Base-by-base conservation (phyloP, 2,888 invertebrate species). In the Habrosyne pyritoides region DNA sequence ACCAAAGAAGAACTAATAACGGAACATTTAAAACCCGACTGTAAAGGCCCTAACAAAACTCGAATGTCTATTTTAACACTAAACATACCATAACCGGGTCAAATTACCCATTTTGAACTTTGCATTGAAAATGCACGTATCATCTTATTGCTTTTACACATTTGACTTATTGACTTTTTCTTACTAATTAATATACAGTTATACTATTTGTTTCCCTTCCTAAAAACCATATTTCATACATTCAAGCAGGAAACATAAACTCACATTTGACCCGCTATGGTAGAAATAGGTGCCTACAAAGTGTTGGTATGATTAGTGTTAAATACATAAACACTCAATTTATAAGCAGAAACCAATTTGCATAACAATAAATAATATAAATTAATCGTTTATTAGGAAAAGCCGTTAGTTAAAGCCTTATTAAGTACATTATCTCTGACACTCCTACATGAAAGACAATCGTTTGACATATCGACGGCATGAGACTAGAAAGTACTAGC, bases 401-500 rank as follows among this genome's bases (percentile, higher is more conserved):
- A 18, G 7, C 42, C 7, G 8, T 42, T 42, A 42, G 42, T 18
- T 42, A 18, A 8, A 42, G 14, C 42, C 42, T 42, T 18, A 33
- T 33, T 33, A 42, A 42, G 18, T 42, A 42, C 42, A 42, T 42
- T 42, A 14, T 42, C 42, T 42, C 1, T 42, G 42, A 42, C 42
- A 42, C 42, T n/a, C 42, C 8, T 42, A 18, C 42, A 42, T 42
- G 18, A 42, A 42, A 42, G 42, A 42, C 42, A 42, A 42, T 42
- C 42, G 42, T 42, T 42, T 42, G 42, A 42, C 42, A 42, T 42
- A 42, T 42, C 42, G 42, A 18, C 12, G 18, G 42, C n/a, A 36
- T 42, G 12, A 42, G n/a, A 42, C 42, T 42, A 42, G 42, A 42
- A 42, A 42, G 42, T 42, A 42, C 42, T 42, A 18, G 42, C 42